phyloP scores from a whole-genome alignment of 1,140 invertebrate genomes.

The Coenobita brevimanus region DNA sequence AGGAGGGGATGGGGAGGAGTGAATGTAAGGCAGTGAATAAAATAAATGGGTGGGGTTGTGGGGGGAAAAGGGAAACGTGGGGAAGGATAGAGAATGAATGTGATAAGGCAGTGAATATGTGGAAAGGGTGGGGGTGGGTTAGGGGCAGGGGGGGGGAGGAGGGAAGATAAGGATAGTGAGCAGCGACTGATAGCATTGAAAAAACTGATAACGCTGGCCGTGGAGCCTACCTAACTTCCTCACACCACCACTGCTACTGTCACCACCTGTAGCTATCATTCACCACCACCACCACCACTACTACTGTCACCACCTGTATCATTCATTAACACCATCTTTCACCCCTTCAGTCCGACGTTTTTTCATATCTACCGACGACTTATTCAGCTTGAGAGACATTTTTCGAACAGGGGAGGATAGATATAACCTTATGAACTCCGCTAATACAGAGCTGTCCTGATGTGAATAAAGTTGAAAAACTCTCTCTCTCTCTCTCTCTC shows the following conservation, averaged over 20 bases:
- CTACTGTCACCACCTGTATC: not conserved
- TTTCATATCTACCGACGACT: no score
- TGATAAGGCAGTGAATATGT: not conserved
- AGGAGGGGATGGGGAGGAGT: no score
- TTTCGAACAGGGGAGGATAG: no score
- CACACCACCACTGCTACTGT: no score
- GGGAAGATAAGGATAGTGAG: not conserved
- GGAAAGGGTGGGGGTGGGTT: not conserved
- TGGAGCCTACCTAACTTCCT: no score
- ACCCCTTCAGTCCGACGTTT: not conserved
- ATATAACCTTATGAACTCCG: no score
- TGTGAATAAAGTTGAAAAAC: no score
- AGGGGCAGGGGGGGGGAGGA: not conserved
- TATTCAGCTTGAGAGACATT: no score
- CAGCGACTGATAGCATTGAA: not conserved
- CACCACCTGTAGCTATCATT: not conserved
- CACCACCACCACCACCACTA: conserved; percentile 6
- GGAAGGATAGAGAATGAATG: not conserved
- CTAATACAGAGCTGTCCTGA: no score
- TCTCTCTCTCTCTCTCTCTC: no score
- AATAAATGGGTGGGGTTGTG: not conserved
- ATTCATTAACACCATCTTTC: not conserved
- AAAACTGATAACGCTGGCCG: not conserved
- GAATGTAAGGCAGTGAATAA: not conserved
- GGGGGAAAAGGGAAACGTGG: not conserved